A percentile compares a stretch with the other conserved stretches of the same genome.
Evolutionary conservation across 2,888 invertebrate genomes (phyloP).

Genomic region (Sisyra nigra): DNA sequence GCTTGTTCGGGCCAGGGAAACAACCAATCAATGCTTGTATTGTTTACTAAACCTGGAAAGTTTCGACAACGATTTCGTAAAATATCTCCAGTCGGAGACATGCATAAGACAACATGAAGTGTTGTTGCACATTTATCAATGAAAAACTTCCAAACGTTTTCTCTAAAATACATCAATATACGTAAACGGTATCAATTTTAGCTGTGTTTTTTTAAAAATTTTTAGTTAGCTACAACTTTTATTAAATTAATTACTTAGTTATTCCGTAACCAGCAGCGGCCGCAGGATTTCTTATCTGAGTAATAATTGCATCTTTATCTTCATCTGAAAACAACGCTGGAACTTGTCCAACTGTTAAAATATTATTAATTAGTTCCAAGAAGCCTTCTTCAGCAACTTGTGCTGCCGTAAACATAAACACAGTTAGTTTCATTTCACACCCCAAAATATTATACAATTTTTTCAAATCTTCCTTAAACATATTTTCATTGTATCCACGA

Average conservation of each 20-base stretch:
- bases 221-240: no score
- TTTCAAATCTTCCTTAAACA: constrained; percentile 80
- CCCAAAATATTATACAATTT: constrained; percentile 60
- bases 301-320: constrained; percentile 69
- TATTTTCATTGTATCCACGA: constrained; percentile 69
- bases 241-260: constrained; percentile 38
- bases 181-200: constrained; percentile 4
- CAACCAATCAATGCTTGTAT: constrained; percentile 87
- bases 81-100: constrained; percentile 76
- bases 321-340: constrained; percentile 78
- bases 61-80: constrained; percentile 72
- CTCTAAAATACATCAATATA: no score
- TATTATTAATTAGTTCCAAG: constrained; percentile 80
- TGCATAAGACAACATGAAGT: constrained; percentile 76
- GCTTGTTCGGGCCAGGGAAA: constrained; percentile 90
- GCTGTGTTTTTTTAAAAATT: not conserved
- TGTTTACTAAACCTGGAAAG: constrained; percentile 85
- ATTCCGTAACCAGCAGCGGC: constrained; percentile 53
- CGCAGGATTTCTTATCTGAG: constrained; percentile 49
- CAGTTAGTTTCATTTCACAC: constrained; percentile 58
- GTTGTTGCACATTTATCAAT: constrained; percentile 62
- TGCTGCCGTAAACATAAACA: constrained; percentile 71
- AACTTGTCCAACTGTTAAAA: constrained; percentile 75
- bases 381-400: constrained; percentile 74
- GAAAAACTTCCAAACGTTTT: constrained; percentile 76